phyloP scores from a whole-genome alignment of 2,888 invertebrate species.

The Linnaemya vulpina region DNA sequence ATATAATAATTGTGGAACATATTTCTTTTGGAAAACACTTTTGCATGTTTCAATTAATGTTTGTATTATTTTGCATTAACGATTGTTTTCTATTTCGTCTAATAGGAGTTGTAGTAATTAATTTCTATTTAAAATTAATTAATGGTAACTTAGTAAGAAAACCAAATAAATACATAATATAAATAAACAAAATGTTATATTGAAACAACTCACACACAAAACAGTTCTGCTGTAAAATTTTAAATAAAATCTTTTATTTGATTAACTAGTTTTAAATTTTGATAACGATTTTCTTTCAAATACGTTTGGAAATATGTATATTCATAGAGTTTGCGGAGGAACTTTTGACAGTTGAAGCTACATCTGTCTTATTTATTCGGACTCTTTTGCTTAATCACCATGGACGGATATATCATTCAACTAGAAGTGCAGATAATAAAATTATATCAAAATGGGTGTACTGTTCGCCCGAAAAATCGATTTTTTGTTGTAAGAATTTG shows the following conservation, averaged over 20 bases:
- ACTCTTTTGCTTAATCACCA: no score
- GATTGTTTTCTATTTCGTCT: conserved; percentile 1
- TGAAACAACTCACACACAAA: conserved; percentile 37
- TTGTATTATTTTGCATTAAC: conserved; percentile 21
- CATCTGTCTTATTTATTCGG: no score
- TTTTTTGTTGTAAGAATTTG: no score
- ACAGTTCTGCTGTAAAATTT: conserved; percentile 61
- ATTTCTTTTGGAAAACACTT: conserved; percentile 29
- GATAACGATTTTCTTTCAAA: neutral
- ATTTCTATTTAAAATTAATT: conserved; percentile 45
- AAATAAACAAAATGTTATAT: conserved; percentile 54
- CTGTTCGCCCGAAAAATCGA: no score
- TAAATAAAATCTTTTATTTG: conserved; percentile 43
- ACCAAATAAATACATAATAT: conserved; percentile 57
- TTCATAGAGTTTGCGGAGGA: no score
- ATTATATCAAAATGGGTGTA: no score
- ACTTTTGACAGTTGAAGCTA: no score
- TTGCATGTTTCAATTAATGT: conserved; percentile 15
- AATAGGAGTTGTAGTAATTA: conserved; percentile 29
- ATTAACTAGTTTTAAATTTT: neutral
- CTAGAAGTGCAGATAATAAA: no score
- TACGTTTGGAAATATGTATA: neutral
- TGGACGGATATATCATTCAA: no score
- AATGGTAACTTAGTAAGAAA: conserved; percentile 38
- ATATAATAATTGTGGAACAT: conserved; percentile 1